phyloP scores from a whole-genome alignment of 92 coral and sea anemone species.

The Epizoanthus illoricatus region DNA sequence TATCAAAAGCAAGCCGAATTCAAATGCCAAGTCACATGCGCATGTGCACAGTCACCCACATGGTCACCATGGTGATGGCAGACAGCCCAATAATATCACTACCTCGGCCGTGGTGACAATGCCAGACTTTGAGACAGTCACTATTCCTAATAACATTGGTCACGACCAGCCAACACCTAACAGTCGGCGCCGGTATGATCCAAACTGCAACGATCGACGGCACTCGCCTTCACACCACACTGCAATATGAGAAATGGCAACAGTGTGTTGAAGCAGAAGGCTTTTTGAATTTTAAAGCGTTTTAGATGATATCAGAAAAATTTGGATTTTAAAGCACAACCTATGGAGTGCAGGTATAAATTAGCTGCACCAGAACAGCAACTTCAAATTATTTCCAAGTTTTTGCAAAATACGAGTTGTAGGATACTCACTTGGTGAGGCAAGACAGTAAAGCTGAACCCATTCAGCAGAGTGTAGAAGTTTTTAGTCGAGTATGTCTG shows the following conservation, averaged over 20 bases:
- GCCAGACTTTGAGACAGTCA: conserved; percentile 88
- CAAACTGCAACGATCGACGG: conserved; percentile 67
- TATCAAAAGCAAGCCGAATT: conserved; percentile 59
- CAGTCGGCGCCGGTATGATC: conserved; percentile 62
- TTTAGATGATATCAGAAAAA: conserved; percentile 23
- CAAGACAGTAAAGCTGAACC: not conserved
- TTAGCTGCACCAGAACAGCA: not conserved
- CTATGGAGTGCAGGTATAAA: not conserved
- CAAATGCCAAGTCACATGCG: conserved; percentile 40
- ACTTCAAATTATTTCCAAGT: conserved; percentile 3
- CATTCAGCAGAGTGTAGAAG: not conserved
- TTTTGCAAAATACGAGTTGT: conserved; percentile 7
- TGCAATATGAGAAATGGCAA: conserved; percentile 8
- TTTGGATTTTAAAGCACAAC: conserved; percentile 12
- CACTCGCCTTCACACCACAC: conserved; percentile 61
- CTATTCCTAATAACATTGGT: conserved; percentile 78
- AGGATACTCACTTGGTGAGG: not conserved
- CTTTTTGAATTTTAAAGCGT: not conserved
- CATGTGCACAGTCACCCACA: conserved; percentile 16
- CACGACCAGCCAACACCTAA: conserved; percentile 52
- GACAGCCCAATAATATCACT: conserved; percentile 70
- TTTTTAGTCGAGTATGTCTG: not conserved
- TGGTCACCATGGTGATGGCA: conserved; percentile 23
- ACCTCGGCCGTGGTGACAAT: conserved; percentile 87
- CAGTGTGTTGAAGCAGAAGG: not conserved